Percentiles rank a stretch among this genome's conserved stretches.
These are phyloP conservation scores for Orthonyx spaldingii DNA, from an alignment of 2,113 vertebrate species.

Conservation along the genomic window DNA sequence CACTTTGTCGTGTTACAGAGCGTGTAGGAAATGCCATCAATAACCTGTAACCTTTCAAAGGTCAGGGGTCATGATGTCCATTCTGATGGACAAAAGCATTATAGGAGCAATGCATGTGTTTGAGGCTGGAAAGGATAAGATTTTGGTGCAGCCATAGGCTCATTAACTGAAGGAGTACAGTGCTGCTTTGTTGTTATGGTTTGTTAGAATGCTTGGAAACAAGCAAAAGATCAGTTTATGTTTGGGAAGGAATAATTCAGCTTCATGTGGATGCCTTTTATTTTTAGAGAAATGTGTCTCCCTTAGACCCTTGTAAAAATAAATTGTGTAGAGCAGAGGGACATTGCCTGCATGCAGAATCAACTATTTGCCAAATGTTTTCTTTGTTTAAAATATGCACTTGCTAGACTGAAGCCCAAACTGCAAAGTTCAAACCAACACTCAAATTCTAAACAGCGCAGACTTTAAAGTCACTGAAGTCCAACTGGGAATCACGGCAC, in stretches of 20 bases:
- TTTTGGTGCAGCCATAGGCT: neutral
- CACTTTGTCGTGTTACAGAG: rapidly evolving
- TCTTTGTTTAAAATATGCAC: conserved; percentile 67
- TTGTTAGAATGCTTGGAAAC: conserved; percentile 24
- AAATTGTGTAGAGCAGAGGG: conserved; percentile 41
- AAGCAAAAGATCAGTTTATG: conserved; percentile 44
- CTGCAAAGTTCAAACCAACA: conserved; percentile 67
- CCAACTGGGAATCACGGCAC: conserved; percentile 54
- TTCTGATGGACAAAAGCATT: neutral
- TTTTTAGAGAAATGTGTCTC: conserved; percentile 60
- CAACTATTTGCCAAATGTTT: conserved; percentile 65
- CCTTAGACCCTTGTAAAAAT: conserved; percentile 58
- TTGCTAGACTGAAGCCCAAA: conserved; percentile 65
- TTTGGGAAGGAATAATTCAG: conserved; percentile 44
- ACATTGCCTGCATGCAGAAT: conserved; percentile 58
- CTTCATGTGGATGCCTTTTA: conserved; percentile 41
- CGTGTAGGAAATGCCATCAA: neutral
- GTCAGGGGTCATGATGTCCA: neutral
- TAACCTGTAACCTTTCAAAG: neutral
- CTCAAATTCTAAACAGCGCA: conserved; percentile 57
- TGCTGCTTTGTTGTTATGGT: conserved; percentile 15
- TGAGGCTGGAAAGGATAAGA: neutral
- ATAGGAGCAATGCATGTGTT: neutral
- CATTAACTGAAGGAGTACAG: neutral
- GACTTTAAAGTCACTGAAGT: conserved; percentile 57